Conservation (phyloP, 2,113 vertebrate species). For the Motacilla tschutschensis region DNA sequence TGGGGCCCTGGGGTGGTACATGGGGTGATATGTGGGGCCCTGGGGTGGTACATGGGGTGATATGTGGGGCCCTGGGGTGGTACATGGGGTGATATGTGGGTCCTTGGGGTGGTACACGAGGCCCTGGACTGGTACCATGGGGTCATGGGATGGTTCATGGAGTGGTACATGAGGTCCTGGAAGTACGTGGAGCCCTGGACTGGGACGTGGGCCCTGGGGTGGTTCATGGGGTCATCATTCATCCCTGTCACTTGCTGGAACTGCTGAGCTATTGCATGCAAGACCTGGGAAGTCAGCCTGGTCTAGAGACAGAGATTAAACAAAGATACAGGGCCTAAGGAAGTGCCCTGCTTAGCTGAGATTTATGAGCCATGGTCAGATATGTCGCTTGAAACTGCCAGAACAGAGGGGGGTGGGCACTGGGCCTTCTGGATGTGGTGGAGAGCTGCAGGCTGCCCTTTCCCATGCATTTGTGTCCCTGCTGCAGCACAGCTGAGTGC, state of each 20-base stretch:
- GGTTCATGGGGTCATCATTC: neutral
- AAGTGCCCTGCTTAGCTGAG: conserved; percentile 31
- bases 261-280: neutral
- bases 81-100: neutral
- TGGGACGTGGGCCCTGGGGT: neutral
- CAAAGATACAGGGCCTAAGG: neutral
- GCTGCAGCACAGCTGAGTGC: neutral
- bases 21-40: neutral
- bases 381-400: neutral
- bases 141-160: neutral
- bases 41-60: neutral
- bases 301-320: conserved; percentile 6
- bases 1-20: no score
- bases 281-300: neutral
- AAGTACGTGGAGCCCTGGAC: neutral
- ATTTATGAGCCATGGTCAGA: neutral
- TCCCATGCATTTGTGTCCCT: neutral
- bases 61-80: neutral
- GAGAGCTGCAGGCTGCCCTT: neutral
- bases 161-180: neutral
- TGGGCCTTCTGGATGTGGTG: neutral
- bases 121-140: no score
- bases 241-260: neutral
- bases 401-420: neutral
- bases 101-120: neutral